A percentile compares a stretch with the other conserved stretches of the same genome.
Conservation (phyloP, 2,797 vertebrate species). For the Danionella dracula region DNA sequence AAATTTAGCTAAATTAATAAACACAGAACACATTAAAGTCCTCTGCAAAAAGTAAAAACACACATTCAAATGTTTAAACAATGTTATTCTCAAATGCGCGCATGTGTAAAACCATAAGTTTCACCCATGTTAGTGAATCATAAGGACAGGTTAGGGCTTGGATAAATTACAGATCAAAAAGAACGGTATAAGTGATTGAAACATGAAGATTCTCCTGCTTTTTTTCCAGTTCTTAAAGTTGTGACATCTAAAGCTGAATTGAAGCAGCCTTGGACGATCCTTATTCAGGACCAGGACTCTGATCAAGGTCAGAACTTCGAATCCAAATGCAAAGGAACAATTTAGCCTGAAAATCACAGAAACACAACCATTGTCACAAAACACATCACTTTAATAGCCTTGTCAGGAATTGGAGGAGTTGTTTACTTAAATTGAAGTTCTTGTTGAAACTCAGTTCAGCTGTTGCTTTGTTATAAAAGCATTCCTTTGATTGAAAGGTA, state of each 20-base stretch:
- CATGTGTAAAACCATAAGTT: too few relatives aligned
- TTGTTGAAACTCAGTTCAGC: too few relatives aligned
- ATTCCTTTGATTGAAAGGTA: too few relatives aligned
- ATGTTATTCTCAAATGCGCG: conserved; percentile 8
- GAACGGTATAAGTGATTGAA: background rate
- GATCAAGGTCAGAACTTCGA: conserved; percentile 34
- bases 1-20: conserved; percentile 13
- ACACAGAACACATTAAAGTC: conserved; percentile 13
- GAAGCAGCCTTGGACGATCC: conserved; percentile 53
- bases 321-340: too few relatives aligned
- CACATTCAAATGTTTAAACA: background rate
- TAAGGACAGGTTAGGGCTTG: conserved; percentile 23
- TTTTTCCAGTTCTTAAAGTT: conserved; percentile 51
- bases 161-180: background rate
- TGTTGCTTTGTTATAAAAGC: too few relatives aligned
- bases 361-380: too few relatives aligned
- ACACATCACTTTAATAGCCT: too few relatives aligned
- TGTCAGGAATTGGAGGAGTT: too few relatives aligned
- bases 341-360: too few relatives aligned
- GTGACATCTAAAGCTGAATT: conserved; percentile 51
- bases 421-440: too few relatives aligned
- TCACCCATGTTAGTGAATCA: conserved; percentile 1
- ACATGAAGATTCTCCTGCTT: conserved; percentile 16
- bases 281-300: conserved; percentile 48
- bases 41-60: background rate